These are phyloP conservation scores for Pipistrellus nathusii DNA, from an alignment of 2,797 vertebrate genomes.

Conservation along the genomic window DNA sequence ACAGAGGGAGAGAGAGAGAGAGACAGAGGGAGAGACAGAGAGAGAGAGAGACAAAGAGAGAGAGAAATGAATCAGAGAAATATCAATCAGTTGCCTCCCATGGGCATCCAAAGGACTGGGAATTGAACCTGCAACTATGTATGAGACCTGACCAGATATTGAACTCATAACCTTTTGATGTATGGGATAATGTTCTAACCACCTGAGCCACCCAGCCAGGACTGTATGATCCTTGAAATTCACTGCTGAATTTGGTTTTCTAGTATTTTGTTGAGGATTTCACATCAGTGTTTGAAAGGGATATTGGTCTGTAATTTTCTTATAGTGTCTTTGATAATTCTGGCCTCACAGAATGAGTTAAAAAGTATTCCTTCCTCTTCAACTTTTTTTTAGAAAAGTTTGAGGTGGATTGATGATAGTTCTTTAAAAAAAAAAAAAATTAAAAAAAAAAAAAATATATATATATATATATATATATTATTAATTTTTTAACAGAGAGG, in stretches of 20 bases:
- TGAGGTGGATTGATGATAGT: neutral
- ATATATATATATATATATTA: no score
- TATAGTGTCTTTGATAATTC: neutral
- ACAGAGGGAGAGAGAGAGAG: neutral
- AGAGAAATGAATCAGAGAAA: neutral
- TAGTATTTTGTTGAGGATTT: neutral
- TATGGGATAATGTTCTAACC: neutral
- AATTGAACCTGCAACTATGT: no score
- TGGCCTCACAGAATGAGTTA: neutral
- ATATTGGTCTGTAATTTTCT: constrained; percentile 6
- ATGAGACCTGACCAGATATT: no score
- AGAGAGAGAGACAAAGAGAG: no score
- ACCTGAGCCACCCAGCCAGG: neutral
- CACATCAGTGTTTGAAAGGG: neutral
- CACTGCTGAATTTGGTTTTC: neutral
- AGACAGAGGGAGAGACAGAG: no score
- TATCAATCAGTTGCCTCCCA: neutral
- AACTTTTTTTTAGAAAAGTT: neutral
- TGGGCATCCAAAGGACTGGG: no score
- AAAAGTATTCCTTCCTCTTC: neutral
- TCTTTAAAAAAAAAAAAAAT: neutral
- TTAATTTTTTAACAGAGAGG: no score
- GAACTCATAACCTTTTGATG: no score
- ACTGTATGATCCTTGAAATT: neutral
- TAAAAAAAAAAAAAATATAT: no score